Evolutionary conservation across 2,888 invertebrate species (phyloP).

Genomic region (Cremastobaeus sp.): DNA sequence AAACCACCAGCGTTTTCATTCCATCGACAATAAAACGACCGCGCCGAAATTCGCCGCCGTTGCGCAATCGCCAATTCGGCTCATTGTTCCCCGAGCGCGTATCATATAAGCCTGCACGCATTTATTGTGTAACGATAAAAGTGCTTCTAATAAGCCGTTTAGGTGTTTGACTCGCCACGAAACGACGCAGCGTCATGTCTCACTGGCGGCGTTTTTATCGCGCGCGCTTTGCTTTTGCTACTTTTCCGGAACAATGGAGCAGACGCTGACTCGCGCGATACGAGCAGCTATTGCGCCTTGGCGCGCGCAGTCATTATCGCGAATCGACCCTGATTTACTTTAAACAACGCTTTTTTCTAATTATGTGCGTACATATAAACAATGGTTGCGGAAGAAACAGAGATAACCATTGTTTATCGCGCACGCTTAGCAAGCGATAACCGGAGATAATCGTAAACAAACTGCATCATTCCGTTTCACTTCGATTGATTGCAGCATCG

Average conservation of each 20-base stretch:
- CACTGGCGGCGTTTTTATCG: constrained; percentile 54
- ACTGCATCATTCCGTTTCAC: constrained; percentile 21
- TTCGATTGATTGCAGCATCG: constrained; percentile 19
- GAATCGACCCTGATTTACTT: constrained; percentile 62
- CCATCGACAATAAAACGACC: too few relatives aligned
- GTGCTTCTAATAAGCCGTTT: constrained; percentile 14
- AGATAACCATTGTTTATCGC: constrained; percentile 53
- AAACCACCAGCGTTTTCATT: too few relatives aligned
- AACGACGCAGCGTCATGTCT: constrained; percentile 42
- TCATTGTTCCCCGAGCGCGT: too few relatives aligned
- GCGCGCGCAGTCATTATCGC: constrained; percentile 58
- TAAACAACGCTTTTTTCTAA: constrained; percentile 56
- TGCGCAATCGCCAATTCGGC: too few relatives aligned
- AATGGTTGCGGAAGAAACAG: constrained; percentile 56
- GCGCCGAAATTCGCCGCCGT: too few relatives aligned
- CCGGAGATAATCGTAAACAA: constrained; percentile 42
- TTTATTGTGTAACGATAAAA: constrained; percentile 13
- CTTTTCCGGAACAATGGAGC: constrained; percentile 74
- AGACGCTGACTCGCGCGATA: constrained; percentile 58
- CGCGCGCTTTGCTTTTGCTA: constrained; percentile 64
- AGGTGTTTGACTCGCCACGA: constrained; percentile 22
- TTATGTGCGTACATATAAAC: constrained; percentile 29
- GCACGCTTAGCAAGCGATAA: constrained; percentile 36
- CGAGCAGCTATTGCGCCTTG: constrained; percentile 61
- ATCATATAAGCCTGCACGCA: background rate